These are phyloP conservation scores for Gadopsis bispinosus DNA, from an alignment of 2,797 vertebrate species.

Conservation along the genomic window DNA sequence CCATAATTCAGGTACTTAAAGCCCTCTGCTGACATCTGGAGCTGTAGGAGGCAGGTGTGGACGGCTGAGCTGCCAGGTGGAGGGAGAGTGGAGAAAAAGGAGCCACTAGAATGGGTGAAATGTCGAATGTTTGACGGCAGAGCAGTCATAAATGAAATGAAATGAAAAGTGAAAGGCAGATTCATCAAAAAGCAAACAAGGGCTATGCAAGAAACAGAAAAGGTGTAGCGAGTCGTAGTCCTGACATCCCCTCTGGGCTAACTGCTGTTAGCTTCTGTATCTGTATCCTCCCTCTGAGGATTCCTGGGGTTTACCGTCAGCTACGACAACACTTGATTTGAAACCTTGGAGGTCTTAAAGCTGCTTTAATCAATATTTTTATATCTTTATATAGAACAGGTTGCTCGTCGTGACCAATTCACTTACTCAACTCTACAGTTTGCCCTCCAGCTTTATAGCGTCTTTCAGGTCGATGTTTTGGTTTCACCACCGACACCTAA, in stretches of 20 bases:
- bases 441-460: not conserved
- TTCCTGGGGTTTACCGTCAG: not conserved
- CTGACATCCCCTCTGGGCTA: not conserved
- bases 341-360: not conserved
- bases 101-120: too few species aligned
- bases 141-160: too few species aligned
- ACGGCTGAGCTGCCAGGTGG: not conserved
- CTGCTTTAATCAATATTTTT: not conserved
- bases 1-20: conserved; percentile 77
- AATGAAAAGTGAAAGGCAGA: too few species aligned
- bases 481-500: not conserved
- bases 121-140: too few species aligned
- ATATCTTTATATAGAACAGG: not conserved
- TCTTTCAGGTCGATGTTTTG: not conserved
- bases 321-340: not conserved
- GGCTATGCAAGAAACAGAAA: not conserved
- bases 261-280: not conserved
- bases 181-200: not conserved
- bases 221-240: not conserved
- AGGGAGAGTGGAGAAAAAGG: too few species aligned
- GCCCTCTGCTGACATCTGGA: conserved; percentile 43
- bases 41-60: not conserved
- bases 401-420: not conserved
- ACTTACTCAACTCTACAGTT: not conserved
- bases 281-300: not conserved